Percentiles rank a stretch among this genome's conserved stretches.
These are phyloP conservation scores for Zaprionus camerounensis DNA, from an alignment of 1,140 invertebrate species.

Conservation along the genomic window DNA sequence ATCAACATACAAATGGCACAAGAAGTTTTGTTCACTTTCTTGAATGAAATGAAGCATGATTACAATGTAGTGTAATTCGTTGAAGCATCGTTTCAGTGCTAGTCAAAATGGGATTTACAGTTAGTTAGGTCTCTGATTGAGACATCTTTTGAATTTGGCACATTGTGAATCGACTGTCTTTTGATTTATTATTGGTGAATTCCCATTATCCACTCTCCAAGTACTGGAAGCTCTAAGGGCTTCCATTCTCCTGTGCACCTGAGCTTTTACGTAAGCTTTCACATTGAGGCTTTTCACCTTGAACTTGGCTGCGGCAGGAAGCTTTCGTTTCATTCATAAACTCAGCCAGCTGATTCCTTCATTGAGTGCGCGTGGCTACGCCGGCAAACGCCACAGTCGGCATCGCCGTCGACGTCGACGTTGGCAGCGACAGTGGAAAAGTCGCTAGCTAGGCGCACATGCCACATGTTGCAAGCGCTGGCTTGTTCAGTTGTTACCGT, in stretches of 20 bases:
- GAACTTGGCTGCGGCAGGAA: constrained; percentile 50
- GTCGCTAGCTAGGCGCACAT: constrained; percentile 36
- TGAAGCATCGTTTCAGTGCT: too few species aligned
- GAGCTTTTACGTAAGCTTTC: constrained; percentile 38
- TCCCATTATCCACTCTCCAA: constrained; percentile 12
- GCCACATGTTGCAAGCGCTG: constrained; percentile 73
- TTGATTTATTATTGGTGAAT: background rate
- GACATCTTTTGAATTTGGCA: too few species aligned
- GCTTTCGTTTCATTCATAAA: constrained; percentile 72
- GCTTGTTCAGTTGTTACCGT: constrained; percentile 69
- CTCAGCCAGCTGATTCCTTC: constrained; percentile 41
- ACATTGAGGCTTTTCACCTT: constrained; percentile 53
- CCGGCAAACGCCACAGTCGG: background rate
- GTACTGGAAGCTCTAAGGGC: background rate
- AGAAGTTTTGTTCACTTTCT: too few species aligned
- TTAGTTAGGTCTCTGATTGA: too few species aligned
- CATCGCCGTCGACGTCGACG: background rate
- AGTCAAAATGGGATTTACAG: too few species aligned
- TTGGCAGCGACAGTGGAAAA: background rate
- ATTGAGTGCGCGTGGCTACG: constrained; percentile 39
- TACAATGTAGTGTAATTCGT: too few species aligned
- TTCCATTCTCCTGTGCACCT: background rate
- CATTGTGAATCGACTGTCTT: background rate
- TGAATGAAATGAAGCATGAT: too few species aligned
- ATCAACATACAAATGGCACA: too few species aligned